Evolutionary conservation across 1,140 invertebrate species (phyloP).

Genomic region (Tigriopus japonicus): DNA sequence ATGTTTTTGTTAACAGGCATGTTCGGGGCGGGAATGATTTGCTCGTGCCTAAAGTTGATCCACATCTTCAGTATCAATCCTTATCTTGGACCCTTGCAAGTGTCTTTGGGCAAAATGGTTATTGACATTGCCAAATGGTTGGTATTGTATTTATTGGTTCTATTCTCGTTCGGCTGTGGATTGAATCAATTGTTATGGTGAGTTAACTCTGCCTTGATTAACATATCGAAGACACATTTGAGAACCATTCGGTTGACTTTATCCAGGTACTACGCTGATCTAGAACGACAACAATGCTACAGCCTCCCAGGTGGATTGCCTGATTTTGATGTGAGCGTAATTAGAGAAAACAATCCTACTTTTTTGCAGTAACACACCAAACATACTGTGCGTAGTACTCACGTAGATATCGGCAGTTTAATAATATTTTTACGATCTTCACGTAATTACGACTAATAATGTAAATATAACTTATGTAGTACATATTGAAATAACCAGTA

Average conservation of each 20-base stretch:
- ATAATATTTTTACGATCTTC: too few relatives aligned
- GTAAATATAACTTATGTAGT: too few relatives aligned
- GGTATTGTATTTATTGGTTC: conserved; percentile 59
- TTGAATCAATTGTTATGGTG: conserved; percentile 65
- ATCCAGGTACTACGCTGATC: conserved; percentile 49
- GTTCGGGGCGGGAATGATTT: conserved; percentile 87
- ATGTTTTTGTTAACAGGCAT: conserved; percentile 83
- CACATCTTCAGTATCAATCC: conserved; percentile 81
- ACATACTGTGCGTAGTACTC: too few relatives aligned
- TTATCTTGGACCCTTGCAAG: conserved; percentile 65
- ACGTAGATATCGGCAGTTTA: too few relatives aligned
- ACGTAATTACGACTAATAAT: too few relatives aligned
- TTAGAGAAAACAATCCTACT: neutral
- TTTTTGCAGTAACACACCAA: too few relatives aligned
- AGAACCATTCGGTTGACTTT: neutral
- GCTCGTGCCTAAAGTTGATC: conserved; percentile 63
- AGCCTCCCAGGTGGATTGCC: conserved; percentile 34
- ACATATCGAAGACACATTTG: neutral
- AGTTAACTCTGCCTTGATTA: neutral
- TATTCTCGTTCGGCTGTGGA: conserved; percentile 64
- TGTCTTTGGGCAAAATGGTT: conserved; percentile 61
- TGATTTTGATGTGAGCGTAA: conserved; percentile 33
- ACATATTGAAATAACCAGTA: too few relatives aligned
- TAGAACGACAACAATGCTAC: conserved; percentile 55
- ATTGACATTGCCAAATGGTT: conserved; percentile 75